phyloP scores from a whole-genome alignment of 2,113 vertebrate genomes.

The Anser cygnoides region DNA sequence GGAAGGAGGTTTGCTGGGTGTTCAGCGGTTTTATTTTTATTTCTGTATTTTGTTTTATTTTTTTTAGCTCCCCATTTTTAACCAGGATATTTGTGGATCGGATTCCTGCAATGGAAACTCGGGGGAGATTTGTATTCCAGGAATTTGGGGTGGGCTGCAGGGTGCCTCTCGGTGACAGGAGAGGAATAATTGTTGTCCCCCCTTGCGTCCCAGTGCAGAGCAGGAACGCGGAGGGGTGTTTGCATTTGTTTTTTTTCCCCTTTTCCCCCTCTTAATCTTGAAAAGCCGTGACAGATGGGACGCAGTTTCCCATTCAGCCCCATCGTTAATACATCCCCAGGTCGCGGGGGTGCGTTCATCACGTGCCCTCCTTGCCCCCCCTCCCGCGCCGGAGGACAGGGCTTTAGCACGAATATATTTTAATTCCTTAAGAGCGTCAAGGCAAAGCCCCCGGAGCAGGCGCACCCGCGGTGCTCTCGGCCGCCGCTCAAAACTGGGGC shows the following conservation, averaged over 20 bases:
- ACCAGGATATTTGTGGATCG: no score
- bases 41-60: no score
- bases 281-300: background rate
- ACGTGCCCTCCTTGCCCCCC: background rate
- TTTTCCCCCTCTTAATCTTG: background rate
- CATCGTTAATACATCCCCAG: background rate
- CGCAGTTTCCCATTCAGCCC: background rate
- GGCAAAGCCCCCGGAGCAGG: background rate
- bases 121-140: no score
- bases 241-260: background rate
- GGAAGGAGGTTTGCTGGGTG: no score
- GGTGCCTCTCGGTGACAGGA: no score
- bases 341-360: background rate
- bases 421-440: constrained; percentile 50
- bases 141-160: no score
- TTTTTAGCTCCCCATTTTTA: no score
- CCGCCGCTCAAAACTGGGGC: constrained; percentile 50
- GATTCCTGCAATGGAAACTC: no score
- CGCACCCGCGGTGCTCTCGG: background rate
- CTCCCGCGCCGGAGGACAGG: background rate
- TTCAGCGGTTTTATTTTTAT: no score
- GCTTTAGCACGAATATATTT: background rate
- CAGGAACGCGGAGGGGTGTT: no score
- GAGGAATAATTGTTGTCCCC: no score
- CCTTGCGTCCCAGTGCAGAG: no score